Conservation (phyloP, 2,113 vertebrate genomes). For the Boulengeromyrus knoepffleri region DNA sequence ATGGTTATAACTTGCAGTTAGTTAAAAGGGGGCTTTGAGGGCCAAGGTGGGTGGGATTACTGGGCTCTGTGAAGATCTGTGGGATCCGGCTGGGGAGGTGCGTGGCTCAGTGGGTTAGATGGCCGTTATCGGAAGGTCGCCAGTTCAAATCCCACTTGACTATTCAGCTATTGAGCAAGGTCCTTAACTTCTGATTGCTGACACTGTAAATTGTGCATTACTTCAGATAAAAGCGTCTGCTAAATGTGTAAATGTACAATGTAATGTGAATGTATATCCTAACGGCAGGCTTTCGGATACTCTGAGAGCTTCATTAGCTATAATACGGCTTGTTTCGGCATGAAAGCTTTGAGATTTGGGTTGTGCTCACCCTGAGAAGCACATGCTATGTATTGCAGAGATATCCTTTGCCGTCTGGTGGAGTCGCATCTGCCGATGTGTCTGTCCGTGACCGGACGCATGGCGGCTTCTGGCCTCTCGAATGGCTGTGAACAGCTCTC, state of each 20-base stretch:
- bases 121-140: neutral
- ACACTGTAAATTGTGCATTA: neutral
- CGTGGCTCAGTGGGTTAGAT: neutral
- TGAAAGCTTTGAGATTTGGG: neutral
- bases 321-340: neutral
- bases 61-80: neutral
- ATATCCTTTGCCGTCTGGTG: neutral
- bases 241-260: neutral
- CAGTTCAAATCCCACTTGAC: neutral
- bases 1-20: neutral
- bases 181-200: neutral
- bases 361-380: neutral
- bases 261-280: neutral
- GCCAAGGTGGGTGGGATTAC: neutral
- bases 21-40: neutral
- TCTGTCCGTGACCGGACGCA: neutral
- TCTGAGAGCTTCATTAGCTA: neutral
- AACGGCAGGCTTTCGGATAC: neutral
- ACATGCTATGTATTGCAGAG: neutral
- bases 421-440: neutral
- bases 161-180: neutral
- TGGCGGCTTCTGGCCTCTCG: neutral
- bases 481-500: neutral
- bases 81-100: neutral
- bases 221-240: neutral